Evolutionary conservation across 2,113 vertebrate genomes (phyloP).

Genomic region (Nothocercus nigrocapillus): DNA sequence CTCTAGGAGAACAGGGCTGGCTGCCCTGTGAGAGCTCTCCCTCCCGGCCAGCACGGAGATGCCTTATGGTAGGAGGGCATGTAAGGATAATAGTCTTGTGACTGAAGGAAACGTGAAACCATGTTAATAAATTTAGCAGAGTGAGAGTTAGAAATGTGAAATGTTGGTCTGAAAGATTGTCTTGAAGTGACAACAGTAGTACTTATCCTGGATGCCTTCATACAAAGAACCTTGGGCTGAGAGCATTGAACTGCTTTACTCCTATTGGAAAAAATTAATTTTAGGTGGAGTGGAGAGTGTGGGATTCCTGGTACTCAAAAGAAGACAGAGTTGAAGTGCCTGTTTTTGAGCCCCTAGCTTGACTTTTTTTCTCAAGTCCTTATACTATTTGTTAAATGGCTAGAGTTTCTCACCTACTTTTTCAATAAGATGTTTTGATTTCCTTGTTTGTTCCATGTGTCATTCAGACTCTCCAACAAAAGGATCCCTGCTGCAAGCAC

Average conservation of each 20-base stretch:
- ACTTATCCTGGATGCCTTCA: not conserved
- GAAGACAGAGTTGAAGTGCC: not conserved
- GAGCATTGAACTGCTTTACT: not conserved
- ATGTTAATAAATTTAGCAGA: slow-evolving; percentile 19
- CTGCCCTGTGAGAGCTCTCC: slow-evolving; percentile 45
- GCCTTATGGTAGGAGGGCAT: slow-evolving; percentile 8
- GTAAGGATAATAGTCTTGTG: slow-evolving; percentile 24
- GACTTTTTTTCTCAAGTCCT: not conserved
- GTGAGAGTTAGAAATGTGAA: not conserved
- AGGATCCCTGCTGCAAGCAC: not conserved
- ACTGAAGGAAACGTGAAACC: slow-evolving; percentile 13
- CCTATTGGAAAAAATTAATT: not conserved
- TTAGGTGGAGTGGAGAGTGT: not conserved
- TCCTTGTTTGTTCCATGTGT: not conserved
- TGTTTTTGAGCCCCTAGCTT: not conserved
- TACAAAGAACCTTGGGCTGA: not conserved
- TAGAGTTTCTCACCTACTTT: not conserved
- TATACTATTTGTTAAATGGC: slow-evolving; percentile 2
- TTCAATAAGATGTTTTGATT: not conserved
- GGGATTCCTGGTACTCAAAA: not conserved
- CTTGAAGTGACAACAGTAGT: not conserved
- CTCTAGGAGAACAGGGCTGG: not conserved
- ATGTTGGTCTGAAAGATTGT: not conserved
- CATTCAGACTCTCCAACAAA: not conserved
- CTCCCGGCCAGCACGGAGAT: slow-evolving; percentile 51